Conservation (phyloP, 2,113 vertebrate genomes). For the Brachirus orientalis region DNA sequence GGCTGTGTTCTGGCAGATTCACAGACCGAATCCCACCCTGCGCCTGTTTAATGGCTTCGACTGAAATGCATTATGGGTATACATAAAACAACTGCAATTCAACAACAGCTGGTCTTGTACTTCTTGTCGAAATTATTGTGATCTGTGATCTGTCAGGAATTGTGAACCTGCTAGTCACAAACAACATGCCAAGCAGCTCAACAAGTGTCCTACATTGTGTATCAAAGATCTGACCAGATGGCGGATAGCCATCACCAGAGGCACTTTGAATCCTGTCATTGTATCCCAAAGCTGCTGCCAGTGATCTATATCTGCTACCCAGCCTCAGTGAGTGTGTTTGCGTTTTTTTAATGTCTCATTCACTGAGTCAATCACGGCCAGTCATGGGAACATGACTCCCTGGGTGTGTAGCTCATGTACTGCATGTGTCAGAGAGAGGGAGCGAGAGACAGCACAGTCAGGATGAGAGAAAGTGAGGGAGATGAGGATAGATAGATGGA, state of each 20-base stretch:
- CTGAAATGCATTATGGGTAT: slow-evolving; percentile 5
- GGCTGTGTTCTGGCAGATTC: background rate
- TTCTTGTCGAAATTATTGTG: slow-evolving; percentile 64
- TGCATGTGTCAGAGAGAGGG: slow-evolving; percentile 64
- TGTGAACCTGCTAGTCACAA: slow-evolving; percentile 52
- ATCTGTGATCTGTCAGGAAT: slow-evolving; percentile 63
- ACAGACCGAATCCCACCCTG: slow-evolving; percentile 5
- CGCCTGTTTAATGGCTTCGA: slow-evolving; percentile 2
- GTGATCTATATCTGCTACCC: slow-evolving; percentile 68
- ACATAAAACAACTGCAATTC: slow-evolving; percentile 16
- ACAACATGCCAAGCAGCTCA: slow-evolving; percentile 56
- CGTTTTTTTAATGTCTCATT: slow-evolving; percentile 69
- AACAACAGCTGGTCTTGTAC: slow-evolving; percentile 27
- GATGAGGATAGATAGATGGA: slow-evolving; percentile 63
- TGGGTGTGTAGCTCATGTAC: slow-evolving; percentile 52
- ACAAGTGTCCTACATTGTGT: slow-evolving; percentile 71
- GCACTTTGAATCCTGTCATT: slow-evolving; percentile 75
- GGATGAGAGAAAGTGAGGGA: slow-evolving; percentile 51
- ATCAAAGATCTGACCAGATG: slow-evolving; percentile 79
- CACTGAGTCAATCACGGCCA: slow-evolving; percentile 72
- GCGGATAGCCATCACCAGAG: slow-evolving; percentile 66
- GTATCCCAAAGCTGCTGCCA: slow-evolving; percentile 67
- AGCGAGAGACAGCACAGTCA: slow-evolving; percentile 38
- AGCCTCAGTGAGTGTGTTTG: slow-evolving; percentile 50
- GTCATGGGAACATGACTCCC: slow-evolving; percentile 77